A percentile compares a stretch with the other conserved stretches of the same genome.
These are phyloP conservation scores for Ctenomys sociabilis DNA, from an alignment of 2,113 vertebrate species.

Conservation along the genomic window DNA sequence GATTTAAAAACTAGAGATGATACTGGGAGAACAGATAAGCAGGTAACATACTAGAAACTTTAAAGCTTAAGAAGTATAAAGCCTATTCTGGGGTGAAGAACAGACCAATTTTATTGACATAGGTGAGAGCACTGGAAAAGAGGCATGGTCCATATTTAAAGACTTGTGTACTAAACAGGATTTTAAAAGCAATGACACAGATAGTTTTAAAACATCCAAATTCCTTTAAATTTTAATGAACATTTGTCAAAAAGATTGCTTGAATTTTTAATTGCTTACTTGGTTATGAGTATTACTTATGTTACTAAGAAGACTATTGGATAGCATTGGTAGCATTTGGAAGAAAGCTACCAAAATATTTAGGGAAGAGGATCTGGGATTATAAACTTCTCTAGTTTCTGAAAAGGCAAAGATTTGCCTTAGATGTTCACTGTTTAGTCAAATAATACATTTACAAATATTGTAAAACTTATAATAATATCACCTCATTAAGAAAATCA, in stretches of 20 bases:
- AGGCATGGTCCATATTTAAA: not conserved
- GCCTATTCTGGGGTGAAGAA: not conserved
- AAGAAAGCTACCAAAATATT: not conserved
- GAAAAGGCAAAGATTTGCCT: slow-evolving; percentile 24
- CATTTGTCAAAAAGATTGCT: slow-evolving; percentile 48
- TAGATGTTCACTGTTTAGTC: not conserved
- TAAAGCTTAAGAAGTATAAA: not conserved
- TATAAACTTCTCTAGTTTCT: not conserved
- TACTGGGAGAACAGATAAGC: not conserved
- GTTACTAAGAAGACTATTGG: not conserved
- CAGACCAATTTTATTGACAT: not conserved
- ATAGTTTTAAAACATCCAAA: slow-evolving; percentile 1
- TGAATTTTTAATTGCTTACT: slow-evolving; percentile 34
- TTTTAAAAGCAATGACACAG: slow-evolving; percentile 34
- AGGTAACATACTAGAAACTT: slow-evolving; percentile 8
- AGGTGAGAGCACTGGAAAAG: not conserved
- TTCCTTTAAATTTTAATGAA: slow-evolving; percentile 50
- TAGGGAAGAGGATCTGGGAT: not conserved
- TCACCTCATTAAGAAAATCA: slow-evolving; percentile 22
- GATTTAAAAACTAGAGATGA: slow-evolving; percentile 8
- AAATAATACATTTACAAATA: slow-evolving; percentile 33
- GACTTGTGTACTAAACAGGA: not conserved
- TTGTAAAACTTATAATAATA: not conserved
- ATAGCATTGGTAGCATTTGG: slow-evolving; percentile 34
- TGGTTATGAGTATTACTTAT: slow-evolving; percentile 28